Evolutionary conservation across 2,797 vertebrate genomes (phyloP).

Genomic region (Potorous gilbertii): DNA sequence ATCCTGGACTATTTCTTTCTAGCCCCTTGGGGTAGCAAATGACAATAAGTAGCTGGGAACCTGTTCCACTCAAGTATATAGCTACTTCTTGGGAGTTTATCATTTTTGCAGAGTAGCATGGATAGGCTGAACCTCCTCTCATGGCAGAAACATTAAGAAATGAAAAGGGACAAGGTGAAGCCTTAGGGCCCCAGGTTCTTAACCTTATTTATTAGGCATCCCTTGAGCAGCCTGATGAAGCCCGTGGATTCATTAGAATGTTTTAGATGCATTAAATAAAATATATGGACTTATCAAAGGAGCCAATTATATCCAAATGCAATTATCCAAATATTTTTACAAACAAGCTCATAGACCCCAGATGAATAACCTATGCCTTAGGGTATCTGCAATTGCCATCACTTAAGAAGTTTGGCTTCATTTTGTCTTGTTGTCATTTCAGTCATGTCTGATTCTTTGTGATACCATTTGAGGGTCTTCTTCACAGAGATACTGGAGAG

Average conservation of each 20-base stretch:
- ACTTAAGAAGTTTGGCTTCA: background rate
- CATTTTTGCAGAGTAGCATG: background rate
- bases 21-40: background rate
- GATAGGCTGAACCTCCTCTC: background rate
- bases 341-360: background rate
- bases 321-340: background rate
- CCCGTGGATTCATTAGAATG: background rate
- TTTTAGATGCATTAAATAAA: background rate
- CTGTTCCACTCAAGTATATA: background rate
- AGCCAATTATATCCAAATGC: background rate
- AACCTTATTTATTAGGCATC: background rate
- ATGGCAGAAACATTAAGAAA: background rate
- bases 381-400: background rate
- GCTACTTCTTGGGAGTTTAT: background rate
- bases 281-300: background rate
- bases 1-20: background rate
- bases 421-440: background rate
- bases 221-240: background rate
- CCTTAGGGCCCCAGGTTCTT: background rate
- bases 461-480: background rate
- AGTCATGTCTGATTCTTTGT: background rate
- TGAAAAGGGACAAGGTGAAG: background rate
- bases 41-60: background rate
- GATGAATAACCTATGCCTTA: background rate
- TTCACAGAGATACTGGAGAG: background rate